These are phyloP conservation scores for Ichneumon xanthorius DNA, from an alignment of 2,888 invertebrate genomes.

Conservation along the genomic window DNA sequence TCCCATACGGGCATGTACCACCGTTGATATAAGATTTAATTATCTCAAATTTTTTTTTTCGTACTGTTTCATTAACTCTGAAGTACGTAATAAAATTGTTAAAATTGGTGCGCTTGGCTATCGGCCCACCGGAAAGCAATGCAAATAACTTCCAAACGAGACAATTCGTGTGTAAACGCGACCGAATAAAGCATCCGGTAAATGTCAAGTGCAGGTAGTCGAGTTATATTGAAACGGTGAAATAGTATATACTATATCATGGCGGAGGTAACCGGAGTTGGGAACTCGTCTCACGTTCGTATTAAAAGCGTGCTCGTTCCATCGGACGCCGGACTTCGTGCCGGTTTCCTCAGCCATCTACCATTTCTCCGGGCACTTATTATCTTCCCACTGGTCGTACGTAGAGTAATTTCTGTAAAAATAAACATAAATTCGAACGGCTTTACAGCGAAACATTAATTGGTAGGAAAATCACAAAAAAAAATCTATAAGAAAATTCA, in stretches of 20 bases:
- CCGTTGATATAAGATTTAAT: too few relatives aligned
- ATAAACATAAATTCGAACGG: background rate
- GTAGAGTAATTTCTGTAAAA: background rate
- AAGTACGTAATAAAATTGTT: background rate
- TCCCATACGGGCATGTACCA: too few relatives aligned
- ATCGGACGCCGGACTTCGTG: background rate
- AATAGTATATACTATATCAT: conserved; percentile 29
- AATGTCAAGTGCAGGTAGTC: conserved; percentile 44
- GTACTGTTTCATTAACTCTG: background rate
- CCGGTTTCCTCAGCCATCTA: conserved; percentile 30
- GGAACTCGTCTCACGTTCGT: conserved; percentile 60
- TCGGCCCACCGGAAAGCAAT: background rate
- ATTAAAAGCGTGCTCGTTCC: conserved; percentile 53
- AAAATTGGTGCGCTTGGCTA: background rate
- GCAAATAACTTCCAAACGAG: background rate
- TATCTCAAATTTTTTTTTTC: background rate
- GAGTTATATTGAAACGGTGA: conserved; percentile 53
- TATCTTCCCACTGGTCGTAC: background rate
- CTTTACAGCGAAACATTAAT: background rate
- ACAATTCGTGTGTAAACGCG: conserved; percentile 24
- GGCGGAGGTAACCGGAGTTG: conserved; percentile 33
- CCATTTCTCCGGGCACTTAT: conserved; percentile 20
- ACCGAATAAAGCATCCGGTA: conserved; percentile 44
- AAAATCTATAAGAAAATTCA: too few relatives aligned
- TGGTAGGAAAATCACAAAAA: background rate